Evolutionary conservation across 2,888 invertebrate species (phyloP), one percentile per base, ranked within the genome.

Genomic region (Leptopilina syphax): DNA sequence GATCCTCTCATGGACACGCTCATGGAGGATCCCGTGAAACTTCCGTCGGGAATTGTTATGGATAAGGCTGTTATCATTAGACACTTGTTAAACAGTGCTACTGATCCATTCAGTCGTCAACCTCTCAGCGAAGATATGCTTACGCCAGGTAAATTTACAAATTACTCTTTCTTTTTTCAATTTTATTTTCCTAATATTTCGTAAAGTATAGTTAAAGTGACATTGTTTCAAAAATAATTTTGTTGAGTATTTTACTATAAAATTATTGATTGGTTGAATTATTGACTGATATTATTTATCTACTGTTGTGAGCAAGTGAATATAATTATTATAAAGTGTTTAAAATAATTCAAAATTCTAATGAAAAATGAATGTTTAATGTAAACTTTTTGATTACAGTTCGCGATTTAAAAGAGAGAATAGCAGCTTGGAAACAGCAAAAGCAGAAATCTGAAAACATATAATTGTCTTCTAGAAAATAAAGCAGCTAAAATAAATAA

Each of bases 81-180:
- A 83, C 99, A 99, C 93, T 93, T 99, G 89, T 94, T 99, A 86
- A 99, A 99, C 93, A 98, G 98, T 88, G 96, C 96, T 88, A 99
- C 98, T 0, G 99, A 99, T 93, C 99, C 99, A 0, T 99, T 99
- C 93, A 99, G 98, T 92, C 94, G 99, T 82, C 98, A 98, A 92
- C 96, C 97, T 18, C 95, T 99, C 67, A 97, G 96, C 12, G 98
- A 98, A 92, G 98, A 98, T 88, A 97, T 98, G 95, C 94, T 99
- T 77, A 94, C 95, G 88, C 96, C 98, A 92, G 96, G 97, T 98
- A 92, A 92, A 89, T 44, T 44, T 44, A 18, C 18, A 18, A 18
- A 18, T 18, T 18, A 18, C 18, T 18, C 18, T 18, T 18, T 18
- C 18, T 18, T 18, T 18, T 18, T 18, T 18, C 18, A 18, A 18